phyloP scores from a whole-genome alignment of 2,797 vertebrate species.

The Botia almorhae region DNA sequence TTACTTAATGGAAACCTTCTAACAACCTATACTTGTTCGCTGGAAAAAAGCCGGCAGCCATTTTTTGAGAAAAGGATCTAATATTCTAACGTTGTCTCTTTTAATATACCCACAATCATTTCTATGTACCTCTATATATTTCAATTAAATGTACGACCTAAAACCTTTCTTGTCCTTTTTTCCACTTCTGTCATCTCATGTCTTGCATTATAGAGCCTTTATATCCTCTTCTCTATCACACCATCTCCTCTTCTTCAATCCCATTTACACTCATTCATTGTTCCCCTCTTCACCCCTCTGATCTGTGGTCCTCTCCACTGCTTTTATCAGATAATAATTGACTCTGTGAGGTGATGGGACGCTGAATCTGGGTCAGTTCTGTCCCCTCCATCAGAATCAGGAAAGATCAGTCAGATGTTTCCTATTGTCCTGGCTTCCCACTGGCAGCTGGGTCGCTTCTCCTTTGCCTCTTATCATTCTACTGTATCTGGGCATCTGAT shows the following conservation, averaged over 20 bases:
- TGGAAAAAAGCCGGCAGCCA: too few species aligned
- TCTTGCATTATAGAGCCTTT: not conserved
- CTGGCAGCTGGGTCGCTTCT: slow-evolving; percentile 47
- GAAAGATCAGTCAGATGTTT: slow-evolving; percentile 71
- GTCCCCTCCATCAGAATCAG: slow-evolving; percentile 58
- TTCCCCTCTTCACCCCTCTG: slow-evolving; percentile 12
- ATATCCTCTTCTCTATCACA: not conserved
- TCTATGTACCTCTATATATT: too few species aligned
- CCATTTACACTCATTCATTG: slow-evolving; percentile 4
- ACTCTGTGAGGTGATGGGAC: slow-evolving; percentile 65
- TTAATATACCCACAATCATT: too few species aligned
- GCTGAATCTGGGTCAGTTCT: slow-evolving; percentile 75
- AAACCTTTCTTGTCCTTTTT: not conserved
- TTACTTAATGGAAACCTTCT: too few species aligned
- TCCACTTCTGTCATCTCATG: not conserved
- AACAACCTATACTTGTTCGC: too few species aligned
- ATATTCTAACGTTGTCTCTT: too few species aligned
- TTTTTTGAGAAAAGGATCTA: too few species aligned
- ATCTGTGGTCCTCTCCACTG: slow-evolving; percentile 18
- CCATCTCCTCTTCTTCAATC: slow-evolving; percentile 15
- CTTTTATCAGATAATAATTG: slow-evolving; percentile 56
- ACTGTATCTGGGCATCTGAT: slow-evolving; percentile 43
- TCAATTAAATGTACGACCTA: not conserved
- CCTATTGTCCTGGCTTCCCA: slow-evolving; percentile 73
- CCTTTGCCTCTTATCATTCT: slow-evolving; percentile 30